Conservation (phyloP, 2,113 vertebrate genomes). For the Brienomyrus brachyistius region DNA sequence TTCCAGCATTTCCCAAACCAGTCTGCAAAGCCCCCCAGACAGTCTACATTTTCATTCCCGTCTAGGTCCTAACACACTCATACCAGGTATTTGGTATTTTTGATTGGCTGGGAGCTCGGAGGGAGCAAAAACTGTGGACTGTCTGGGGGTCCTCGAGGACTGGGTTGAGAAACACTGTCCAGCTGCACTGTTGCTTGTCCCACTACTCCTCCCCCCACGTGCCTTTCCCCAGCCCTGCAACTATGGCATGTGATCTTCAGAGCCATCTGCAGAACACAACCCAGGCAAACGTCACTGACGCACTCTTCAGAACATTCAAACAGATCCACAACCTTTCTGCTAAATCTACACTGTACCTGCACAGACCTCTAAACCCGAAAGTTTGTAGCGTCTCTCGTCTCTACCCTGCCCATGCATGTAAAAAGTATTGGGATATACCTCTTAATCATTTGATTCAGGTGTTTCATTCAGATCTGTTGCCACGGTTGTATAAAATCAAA, state of each 20-base stretch:
- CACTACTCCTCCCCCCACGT: too few relatives aligned
- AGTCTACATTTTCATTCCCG: neutral
- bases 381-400: neutral
- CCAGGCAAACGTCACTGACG: neutral
- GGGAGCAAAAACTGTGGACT: too few relatives aligned
- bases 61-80: too few relatives aligned
- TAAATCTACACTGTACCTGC: neutral
- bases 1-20: neutral
- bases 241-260: too few relatives aligned
- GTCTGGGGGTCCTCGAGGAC: too few relatives aligned
- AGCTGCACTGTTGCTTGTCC: neutral
- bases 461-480: neutral
- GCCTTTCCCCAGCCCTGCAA: too few relatives aligned
- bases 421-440: neutral
- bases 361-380: neutral
- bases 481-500: neutral
- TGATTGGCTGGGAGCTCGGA: too few relatives aligned
- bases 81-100: too few relatives aligned
- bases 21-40: neutral
- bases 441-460: neutral
- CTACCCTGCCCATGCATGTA: neutral
- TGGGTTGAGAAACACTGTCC: neutral
- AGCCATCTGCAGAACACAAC: neutral
- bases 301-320: constrained; percentile 10
- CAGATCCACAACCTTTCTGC: neutral